Percentiles rank a stretch among this genome's conserved stretches.
Evolutionary conservation across 2,113 vertebrate genomes (phyloP).

Genomic region (Dendropsophus ebraccatus): DNA sequence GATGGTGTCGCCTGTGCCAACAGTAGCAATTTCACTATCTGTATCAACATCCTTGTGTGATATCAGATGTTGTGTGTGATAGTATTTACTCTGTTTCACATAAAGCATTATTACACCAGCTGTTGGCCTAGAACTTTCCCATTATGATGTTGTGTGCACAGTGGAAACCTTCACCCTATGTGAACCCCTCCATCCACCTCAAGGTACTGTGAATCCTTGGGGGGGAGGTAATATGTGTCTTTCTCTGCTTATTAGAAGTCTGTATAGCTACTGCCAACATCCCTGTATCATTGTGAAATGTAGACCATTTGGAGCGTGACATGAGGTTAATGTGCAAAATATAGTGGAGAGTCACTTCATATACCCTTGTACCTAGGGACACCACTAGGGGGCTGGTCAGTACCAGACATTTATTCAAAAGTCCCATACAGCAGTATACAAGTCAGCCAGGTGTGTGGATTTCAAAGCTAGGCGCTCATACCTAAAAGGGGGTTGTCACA

Average conservation of each 20-base stretch:
- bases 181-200: neutral
- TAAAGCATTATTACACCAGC: neutral
- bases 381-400: too few relatives aligned
- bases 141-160: neutral
- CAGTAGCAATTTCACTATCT: neutral
- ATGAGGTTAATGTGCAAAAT: too few relatives aligned
- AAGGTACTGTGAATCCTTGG: neutral
- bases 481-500: too few relatives aligned
- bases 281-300: neutral
- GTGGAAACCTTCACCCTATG: neutral
- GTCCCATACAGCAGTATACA: too few relatives aligned
- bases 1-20: neutral
- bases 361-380: too few relatives aligned
- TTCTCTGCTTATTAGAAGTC: neutral
- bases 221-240: neutral
- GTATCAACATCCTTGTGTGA: neutral
- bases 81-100: neutral
- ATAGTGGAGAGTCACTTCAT: too few relatives aligned
- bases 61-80: neutral
- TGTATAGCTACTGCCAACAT: neutral
- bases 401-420: too few relatives aligned
- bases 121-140: neutral
- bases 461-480: too few relatives aligned
- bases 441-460: too few relatives aligned
- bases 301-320: neutral